phyloP scores from a whole-genome alignment of 2,888 invertebrate genomes.

The Onchidella celtica region DNA sequence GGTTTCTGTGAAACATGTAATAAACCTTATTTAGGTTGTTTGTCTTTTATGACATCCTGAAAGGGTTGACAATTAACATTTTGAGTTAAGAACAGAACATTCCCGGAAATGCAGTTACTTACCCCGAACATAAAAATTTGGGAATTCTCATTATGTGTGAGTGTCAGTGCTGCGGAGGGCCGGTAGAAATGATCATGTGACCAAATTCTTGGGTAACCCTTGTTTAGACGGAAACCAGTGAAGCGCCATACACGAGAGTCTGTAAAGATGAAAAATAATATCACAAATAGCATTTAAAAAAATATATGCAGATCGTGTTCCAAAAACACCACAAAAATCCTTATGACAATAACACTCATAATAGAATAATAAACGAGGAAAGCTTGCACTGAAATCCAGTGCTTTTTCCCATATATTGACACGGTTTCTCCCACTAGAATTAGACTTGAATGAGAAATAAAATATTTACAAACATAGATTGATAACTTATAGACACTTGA shows the following conservation, averaged over 20 bases:
- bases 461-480: too few species aligned
- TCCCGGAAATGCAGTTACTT: too few species aligned
- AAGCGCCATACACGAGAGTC: slow-evolving; percentile 68
- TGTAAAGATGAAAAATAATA: slow-evolving; percentile 45
- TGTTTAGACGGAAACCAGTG: slow-evolving; percentile 64
- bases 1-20: too few species aligned
- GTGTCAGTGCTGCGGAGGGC: slow-evolving; percentile 65
- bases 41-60: too few species aligned
- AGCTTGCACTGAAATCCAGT: too few species aligned
- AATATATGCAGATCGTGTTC: background rate
- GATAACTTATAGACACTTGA: too few species aligned
- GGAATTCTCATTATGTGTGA: slow-evolving; percentile 56
- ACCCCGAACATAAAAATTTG: slow-evolving; percentile 71
- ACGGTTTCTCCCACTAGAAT: too few species aligned
- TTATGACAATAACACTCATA: background rate
- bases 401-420: too few species aligned
- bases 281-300: background rate
- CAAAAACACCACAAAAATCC: background rate
- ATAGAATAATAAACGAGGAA: background rate
- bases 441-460: too few species aligned
- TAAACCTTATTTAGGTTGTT: too few species aligned
- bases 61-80: too few species aligned
- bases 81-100: too few species aligned
- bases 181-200: slow-evolving; percentile 51
- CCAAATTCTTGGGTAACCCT: slow-evolving; percentile 57